Evolutionary conservation across 2,888 invertebrate genomes (phyloP), one percentile per base, ranked within the genome.

Genomic region (Pyrrhosoma nymphula): DNA sequence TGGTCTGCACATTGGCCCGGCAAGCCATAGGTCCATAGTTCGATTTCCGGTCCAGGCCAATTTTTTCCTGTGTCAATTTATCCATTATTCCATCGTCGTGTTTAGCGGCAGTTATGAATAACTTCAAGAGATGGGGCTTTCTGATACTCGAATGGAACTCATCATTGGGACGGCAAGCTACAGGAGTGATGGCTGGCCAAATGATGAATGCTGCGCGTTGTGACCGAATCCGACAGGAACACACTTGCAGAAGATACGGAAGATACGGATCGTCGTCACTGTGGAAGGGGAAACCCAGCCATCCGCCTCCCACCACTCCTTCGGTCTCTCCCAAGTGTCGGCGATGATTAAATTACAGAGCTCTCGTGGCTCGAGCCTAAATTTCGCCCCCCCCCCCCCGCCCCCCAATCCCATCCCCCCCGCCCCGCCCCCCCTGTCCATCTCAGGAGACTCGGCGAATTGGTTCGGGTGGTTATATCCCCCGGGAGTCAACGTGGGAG

Each of bases 311-410:
- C 39, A 39, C 60, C 60, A 47, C 35, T 39, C 47, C 47, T 47
- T 47, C 47, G 47, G 55, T 56, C 89, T 60, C 91, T 23, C 91
- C 23, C 63, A 23, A 63, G 91, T 91, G 91, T 91, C 91, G 91
- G 63, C 91, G 35, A n/a, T 39, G 91, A 91, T 63, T 91, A 63
- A 91, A 91, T 91, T 91, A 91, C 91, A 91, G 91, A 69, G 63
- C 35, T 60, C 60, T 30, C 63, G 63, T n/a, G 56, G 82, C 82
- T 82, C 82, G 91, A 39, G 91, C 91, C 91, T n/a, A 91, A 91
- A 63, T 39, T 56, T 69, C 39, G 63, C 63, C 39, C 20, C 63
- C 63, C 39, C 35, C 56, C 63, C 39, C 91, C 30, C 30, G n/a
- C 20, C 63, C 63, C 39, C 35, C 56, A n/a, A n/a, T n/a, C 63